phyloP scores from a whole-genome alignment of 2,888 invertebrate genomes.

The Pemphredon lugubris region DNA sequence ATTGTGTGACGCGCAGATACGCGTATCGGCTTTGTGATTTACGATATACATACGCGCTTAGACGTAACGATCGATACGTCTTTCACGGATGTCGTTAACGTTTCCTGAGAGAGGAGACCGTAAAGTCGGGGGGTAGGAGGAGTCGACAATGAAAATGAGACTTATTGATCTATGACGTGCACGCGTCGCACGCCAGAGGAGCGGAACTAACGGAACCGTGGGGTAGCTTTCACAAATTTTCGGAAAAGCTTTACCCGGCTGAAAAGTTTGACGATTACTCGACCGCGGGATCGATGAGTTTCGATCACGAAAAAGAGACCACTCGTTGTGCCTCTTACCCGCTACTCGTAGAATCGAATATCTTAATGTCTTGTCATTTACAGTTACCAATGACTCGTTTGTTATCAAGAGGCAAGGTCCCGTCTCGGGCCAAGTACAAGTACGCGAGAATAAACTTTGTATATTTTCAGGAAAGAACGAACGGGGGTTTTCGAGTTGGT shows the following conservation, averaged over 20 bases:
- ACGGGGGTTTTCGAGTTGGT: no score
- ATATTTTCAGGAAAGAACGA: no score
- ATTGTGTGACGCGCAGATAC: conserved; percentile 5
- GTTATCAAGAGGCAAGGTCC: no score
- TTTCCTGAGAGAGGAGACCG: conserved; percentile 77
- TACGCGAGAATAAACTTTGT: no score
- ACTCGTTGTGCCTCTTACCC: no score
- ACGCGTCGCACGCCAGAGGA: conserved; percentile 68
- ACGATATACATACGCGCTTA: conserved; percentile 62
- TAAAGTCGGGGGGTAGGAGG: conserved; percentile 62
- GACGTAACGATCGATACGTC: conserved; percentile 67
- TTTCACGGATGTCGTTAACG: conserved; percentile 73
- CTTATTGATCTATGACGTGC: conserved; percentile 74
- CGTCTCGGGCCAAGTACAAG: no score
- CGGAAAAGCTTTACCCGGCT: conserved; percentile 37
- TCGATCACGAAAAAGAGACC: no score
- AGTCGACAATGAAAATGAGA: conserved; percentile 64
- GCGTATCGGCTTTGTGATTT: conserved; percentile 51
- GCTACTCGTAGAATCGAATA: no score
- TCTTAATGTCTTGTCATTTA: no score
- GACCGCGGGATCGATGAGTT: no score
- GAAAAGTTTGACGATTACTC: background rate
- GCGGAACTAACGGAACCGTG: conserved; percentile 37
- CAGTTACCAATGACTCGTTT: no score
- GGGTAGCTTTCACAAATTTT: conserved; percentile 50